Base-by-base conservation (phyloP, 2,113 vertebrate genomes). In the Ctenodactylus gundi region DNA sequence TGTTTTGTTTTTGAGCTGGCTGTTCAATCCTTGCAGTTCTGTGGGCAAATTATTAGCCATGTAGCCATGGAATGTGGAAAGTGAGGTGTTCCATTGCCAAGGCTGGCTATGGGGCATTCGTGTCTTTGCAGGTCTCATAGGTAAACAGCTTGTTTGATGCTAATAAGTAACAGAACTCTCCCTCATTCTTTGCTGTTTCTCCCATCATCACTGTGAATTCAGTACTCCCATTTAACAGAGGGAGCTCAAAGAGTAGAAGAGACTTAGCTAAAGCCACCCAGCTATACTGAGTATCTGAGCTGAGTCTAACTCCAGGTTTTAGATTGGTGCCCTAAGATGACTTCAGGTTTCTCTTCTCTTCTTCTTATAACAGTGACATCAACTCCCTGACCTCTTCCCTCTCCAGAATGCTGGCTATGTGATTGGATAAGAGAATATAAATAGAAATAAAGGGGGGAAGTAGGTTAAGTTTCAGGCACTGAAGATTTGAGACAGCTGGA, bases 391-490 rank as follows among this genome's bases (percentile, higher is more conserved):
- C 73, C 64, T 73, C 65, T 86, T 62, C 41, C 39, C 29, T 64
- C 46, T 73, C 60, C 55, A 72, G 53, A 80, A 93, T 62, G 65
- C 81, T 72, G 73, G 31, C 55, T 58, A 55, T 20, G n/a, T n/a
- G 62, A 68, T n/a, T 76, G 39, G 46, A 14, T 68, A 85, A 88
- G 77, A 53, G 51, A 83, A 34, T 82, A 82, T 77, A 95, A 92
- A 91, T 57, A 95, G 84, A 82, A 93, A 60, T 20, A 31, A 78
- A n/a, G 31, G 9, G 25, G 46, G 15, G 10, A 31, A 34, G 58
- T 41, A 89, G 75, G 89, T 89, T 58, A 36, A n/a, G n/a, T 70
- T 86, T 17, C 68, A 91, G 31, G 53, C 68, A 83, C 21, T 29
- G 49, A 89, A 76, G 64, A 81, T 36, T 76, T 72, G 62, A 77